Conservation (phyloP, 2,113 vertebrate genomes). For the Spea bombifrons region DNA sequence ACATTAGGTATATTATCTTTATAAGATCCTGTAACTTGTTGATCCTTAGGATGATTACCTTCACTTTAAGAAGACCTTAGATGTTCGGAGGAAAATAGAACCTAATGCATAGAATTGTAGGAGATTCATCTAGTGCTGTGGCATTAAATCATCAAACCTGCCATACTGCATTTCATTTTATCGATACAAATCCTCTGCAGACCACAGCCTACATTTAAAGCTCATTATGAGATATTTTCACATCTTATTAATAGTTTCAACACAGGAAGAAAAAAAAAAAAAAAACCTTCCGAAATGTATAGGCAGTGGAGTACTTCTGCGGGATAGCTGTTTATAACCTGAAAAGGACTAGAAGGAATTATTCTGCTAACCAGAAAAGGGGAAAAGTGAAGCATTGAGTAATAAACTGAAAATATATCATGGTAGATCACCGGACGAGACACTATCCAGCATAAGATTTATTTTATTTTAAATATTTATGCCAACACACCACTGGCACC, state of each 20-base stretch:
- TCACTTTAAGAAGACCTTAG: slow-evolving; percentile 17
- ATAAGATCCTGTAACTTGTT: slow-evolving; percentile 18
- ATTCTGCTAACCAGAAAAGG: no score
- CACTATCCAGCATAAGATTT: no score
- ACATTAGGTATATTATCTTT: slow-evolving; percentile 29
- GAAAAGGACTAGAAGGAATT: background rate
- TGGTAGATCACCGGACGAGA: no score
- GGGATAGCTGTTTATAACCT: background rate
- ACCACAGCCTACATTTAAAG: background rate
- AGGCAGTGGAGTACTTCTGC: background rate
- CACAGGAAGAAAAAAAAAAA: background rate
- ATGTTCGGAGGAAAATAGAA: background rate
- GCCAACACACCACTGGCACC: no score
- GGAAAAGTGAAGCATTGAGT: no score
- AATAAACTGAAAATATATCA: no score
- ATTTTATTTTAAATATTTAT: no score
- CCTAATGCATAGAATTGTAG: background rate
- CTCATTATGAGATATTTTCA: background rate
- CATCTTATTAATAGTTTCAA: background rate
- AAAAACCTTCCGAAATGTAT: background rate
- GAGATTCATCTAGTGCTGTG: background rate
- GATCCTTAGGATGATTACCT: slow-evolving; percentile 25
- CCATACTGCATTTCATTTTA: background rate
- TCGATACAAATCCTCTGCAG: background rate
- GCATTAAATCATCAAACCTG: background rate